Evolutionary conservation across 2,797 vertebrate genomes (phyloP).

Genomic region (Pelobates cultripes): DNA sequence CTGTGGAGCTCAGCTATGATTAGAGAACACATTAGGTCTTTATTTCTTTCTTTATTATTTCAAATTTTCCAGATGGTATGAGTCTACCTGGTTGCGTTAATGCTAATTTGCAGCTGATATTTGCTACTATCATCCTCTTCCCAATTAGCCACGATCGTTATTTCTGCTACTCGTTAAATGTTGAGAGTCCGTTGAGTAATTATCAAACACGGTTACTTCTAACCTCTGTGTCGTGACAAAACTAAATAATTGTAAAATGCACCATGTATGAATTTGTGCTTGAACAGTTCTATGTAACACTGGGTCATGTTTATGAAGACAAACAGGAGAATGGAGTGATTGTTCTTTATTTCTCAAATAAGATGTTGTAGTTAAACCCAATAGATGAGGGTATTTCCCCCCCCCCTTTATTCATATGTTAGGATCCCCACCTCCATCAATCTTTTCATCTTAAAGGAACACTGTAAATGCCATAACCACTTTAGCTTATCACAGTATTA

Average conservation of each 20-base stretch:
- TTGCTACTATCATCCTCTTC: neutral
- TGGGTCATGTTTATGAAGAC: too few relatives aligned
- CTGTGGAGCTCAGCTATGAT: neutral
- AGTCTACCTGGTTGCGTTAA: neutral
- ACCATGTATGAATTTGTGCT: too few relatives aligned
- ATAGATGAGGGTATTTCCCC: too few relatives aligned
- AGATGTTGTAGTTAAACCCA: too few relatives aligned
- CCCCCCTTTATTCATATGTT: too few relatives aligned
- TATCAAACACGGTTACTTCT: neutral
- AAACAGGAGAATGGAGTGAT: too few relatives aligned
- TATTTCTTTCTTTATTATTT: constrained; percentile 2
- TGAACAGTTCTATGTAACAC: too few relatives aligned
- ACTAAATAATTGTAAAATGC: neutral
- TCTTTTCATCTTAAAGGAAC: too few relatives aligned
- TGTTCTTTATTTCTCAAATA: too few relatives aligned
- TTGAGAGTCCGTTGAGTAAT: neutral
- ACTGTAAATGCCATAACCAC: too few relatives aligned
- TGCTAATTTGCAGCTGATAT: neutral
- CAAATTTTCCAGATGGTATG: neutral
- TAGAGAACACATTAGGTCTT: neutral
- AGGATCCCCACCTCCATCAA: too few relatives aligned
- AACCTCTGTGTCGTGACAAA: neutral
- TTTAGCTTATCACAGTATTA: too few relatives aligned
- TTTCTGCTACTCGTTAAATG: neutral
- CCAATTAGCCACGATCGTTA: neutral